Percentiles rank a stretch among this genome's conserved stretches.
Evolutionary conservation across 2,113 vertebrate genomes (phyloP).

Genomic region (Macrotis lagotis): DNA sequence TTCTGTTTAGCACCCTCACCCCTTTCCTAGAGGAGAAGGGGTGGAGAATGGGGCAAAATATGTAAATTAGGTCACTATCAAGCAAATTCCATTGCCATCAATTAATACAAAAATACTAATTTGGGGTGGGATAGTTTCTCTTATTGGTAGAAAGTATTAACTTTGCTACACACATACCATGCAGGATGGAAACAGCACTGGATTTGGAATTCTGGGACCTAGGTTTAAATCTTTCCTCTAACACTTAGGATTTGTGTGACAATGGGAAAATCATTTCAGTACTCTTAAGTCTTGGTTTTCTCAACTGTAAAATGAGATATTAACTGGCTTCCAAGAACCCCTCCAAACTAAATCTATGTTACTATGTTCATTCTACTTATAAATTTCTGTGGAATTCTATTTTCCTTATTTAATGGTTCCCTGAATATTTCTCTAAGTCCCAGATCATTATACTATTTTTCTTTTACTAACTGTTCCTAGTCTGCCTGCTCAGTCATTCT

Average conservation of each 20-base stretch:
- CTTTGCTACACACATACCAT: not conserved
- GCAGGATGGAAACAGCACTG: not conserved
- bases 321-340: not conserved
- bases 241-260: not conserved
- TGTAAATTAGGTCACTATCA: not conserved
- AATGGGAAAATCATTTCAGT: not conserved
- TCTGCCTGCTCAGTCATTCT: not conserved
- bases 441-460: not conserved
- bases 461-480: not conserved
- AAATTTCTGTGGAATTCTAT: not conserved
- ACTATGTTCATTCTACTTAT: not conserved
- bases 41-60: not conserved
- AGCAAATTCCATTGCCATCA: not conserved
- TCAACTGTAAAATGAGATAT: not conserved
- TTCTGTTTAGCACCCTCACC: not conserved
- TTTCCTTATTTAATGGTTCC: not conserved
- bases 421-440: not conserved
- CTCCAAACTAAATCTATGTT: not conserved
- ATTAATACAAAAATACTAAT: not conserved
- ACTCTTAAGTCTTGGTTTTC: not conserved
- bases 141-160: not conserved
- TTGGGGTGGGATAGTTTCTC: not conserved
- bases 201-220: not conserved
- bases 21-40: not conserved
- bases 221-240: not conserved